Percentiles rank a stretch among this genome's conserved stretches.
These are phyloP conservation scores for Notocelia uddmanniana DNA, from an alignment of 2,888 invertebrate genomes.

Conservation along the genomic window DNA sequence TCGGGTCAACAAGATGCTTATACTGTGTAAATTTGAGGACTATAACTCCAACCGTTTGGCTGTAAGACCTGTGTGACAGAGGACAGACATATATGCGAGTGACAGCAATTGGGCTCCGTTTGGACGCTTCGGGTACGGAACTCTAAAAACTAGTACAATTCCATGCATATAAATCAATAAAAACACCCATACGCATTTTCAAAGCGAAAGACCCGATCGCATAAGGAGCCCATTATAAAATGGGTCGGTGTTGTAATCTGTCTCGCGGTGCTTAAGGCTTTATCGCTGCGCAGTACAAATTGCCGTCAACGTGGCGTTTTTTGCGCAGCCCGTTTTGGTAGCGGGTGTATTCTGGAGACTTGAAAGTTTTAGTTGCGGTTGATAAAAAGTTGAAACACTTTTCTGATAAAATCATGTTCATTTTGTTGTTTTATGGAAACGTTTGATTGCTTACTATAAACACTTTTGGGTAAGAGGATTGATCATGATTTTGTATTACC, in stretches of 20 bases:
- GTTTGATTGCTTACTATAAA: too few relatives aligned
- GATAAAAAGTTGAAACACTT: neutral
- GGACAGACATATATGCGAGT: too few relatives aligned
- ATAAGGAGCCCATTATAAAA: slow-evolving; percentile 33
- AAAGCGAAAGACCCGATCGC: neutral
- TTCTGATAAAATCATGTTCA: too few relatives aligned
- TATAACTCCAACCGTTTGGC: too few relatives aligned
- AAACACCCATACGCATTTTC: neutral
- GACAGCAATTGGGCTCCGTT: too few relatives aligned
- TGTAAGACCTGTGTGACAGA: too few relatives aligned
- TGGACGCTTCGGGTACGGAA: too few relatives aligned
- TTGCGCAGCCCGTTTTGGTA: slow-evolving; percentile 14
- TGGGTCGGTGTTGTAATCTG: slow-evolving; percentile 29
- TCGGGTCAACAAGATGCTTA: too few relatives aligned
- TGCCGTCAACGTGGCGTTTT: slow-evolving; percentile 30
- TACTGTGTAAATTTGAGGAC: too few relatives aligned
- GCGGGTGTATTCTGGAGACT: slow-evolving; percentile 12
- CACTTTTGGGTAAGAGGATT: too few relatives aligned
- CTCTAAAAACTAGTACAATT: neutral
- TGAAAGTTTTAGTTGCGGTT: neutral
- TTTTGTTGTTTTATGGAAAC: too few relatives aligned
- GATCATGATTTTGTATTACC: too few relatives aligned
- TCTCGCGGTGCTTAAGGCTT: slow-evolving; percentile 53
- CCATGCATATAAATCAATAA: slow-evolving; percentile 5
- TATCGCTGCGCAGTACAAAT: slow-evolving; percentile 50